Conservation (phyloP, 2,113 vertebrate species). For the Albula glossodonta region DNA sequence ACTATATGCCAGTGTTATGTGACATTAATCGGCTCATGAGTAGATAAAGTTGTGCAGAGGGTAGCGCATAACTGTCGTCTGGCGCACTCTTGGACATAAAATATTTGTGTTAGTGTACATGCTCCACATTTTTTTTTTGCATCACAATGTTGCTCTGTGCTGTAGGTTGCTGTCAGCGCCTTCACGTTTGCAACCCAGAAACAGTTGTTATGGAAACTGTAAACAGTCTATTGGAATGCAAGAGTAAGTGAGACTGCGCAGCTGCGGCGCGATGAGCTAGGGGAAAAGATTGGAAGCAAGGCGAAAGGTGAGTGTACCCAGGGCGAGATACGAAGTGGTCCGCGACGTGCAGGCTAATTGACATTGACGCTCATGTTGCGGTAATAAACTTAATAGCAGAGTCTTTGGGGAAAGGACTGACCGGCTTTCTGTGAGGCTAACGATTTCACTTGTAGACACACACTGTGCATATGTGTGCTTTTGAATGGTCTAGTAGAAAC, state of each 20-base stretch:
- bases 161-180: not conserved
- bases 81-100: too few species aligned
- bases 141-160: not conserved
- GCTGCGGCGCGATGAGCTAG: not conserved
- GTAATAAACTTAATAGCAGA: not conserved
- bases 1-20: too few species aligned
- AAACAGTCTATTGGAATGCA: not conserved
- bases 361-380: not conserved
- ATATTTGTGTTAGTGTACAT: not conserved
- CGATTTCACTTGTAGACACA: not conserved
- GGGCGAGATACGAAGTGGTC: not conserved
- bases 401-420: not conserved
- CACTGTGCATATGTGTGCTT: not conserved
- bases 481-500: not conserved
- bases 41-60: too few species aligned
- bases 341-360: not conserved
- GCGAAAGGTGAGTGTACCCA: conserved; percentile 1
- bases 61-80: too few species aligned
- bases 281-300: not conserved
- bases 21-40: too few species aligned
- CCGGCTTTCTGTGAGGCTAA: not conserved
- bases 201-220: conserved; percentile 17
- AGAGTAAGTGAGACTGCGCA: conserved; percentile 6
- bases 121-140: not conserved
- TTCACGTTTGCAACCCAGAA: not conserved